Conservation (phyloP, 2,888 invertebrate genomes). For the Aspidiotus rigidus region DNA sequence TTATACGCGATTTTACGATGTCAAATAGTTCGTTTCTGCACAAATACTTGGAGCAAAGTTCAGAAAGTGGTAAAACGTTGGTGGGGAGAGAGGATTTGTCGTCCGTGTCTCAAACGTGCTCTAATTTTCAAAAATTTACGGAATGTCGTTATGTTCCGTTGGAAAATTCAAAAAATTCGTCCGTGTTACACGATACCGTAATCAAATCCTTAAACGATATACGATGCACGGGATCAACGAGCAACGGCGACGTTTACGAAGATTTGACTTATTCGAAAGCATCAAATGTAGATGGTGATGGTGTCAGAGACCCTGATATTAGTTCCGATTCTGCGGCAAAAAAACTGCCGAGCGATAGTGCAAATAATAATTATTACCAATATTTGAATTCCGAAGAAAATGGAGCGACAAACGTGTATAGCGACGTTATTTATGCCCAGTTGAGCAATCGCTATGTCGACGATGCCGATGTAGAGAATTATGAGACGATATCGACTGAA, state of each 20-base stretch:
- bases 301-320: background rate
- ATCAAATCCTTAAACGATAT: background rate
- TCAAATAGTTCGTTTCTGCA: conserved; percentile 34
- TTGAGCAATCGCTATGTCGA: background rate
- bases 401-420: conserved; percentile 18
- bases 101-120: background rate
- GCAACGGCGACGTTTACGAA: background rate
- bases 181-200: background rate
- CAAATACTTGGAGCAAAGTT: background rate
- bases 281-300: background rate
- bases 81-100: background rate
- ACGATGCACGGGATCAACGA: background rate
- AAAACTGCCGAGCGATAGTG: no score
- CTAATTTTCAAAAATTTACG: background rate
- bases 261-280: conserved; percentile 1
- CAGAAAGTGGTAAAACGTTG: conserved; percentile 2
- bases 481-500: conserved; percentile 3
- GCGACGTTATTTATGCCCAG: conserved; percentile 14
- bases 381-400: background rate
- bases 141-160: background rate
- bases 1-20: background rate
- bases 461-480: background rate
- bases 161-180: background rate
- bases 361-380: background rate
- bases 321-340: no score